Evolutionary conservation across 2,113 vertebrate genomes (phyloP).

Genomic region (Pagrus major): DNA sequence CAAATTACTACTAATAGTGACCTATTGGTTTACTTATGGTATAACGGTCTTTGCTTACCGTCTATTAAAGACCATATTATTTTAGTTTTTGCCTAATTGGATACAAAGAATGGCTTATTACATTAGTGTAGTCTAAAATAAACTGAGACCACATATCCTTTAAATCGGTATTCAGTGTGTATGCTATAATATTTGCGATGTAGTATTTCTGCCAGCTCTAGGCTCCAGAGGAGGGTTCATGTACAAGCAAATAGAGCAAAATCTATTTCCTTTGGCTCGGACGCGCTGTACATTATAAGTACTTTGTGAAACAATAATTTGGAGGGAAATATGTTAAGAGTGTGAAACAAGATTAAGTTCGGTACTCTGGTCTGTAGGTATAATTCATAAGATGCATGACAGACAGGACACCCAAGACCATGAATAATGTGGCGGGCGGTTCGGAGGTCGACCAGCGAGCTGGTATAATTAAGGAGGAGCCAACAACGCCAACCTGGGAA

Average conservation of each 20-base stretch:
- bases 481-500: no score
- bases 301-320: neutral
- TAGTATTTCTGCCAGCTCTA: neutral
- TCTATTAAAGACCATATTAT: no score
- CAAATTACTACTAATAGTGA: no score
- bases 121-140: no score
- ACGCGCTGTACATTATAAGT: neutral
- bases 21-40: no score
- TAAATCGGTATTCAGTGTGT: neutral
- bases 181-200: neutral
- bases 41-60: no score
- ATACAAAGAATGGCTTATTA: no score
- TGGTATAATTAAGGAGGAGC: no score
- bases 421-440: no score
- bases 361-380: slow-evolving; percentile 35
- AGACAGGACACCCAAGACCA: slow-evolving; percentile 42
- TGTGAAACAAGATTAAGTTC: neutral
- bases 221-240: neutral
- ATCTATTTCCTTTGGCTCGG: neutral
- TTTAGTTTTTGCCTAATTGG: no score
- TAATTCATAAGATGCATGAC: slow-evolving; percentile 57
- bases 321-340: neutral
- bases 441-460: no score
- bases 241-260: neutral
- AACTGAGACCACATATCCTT: no score